phyloP scores from a whole-genome alignment of 2,797 vertebrate species.

The Pseudotriccus pelzelni region DNA sequence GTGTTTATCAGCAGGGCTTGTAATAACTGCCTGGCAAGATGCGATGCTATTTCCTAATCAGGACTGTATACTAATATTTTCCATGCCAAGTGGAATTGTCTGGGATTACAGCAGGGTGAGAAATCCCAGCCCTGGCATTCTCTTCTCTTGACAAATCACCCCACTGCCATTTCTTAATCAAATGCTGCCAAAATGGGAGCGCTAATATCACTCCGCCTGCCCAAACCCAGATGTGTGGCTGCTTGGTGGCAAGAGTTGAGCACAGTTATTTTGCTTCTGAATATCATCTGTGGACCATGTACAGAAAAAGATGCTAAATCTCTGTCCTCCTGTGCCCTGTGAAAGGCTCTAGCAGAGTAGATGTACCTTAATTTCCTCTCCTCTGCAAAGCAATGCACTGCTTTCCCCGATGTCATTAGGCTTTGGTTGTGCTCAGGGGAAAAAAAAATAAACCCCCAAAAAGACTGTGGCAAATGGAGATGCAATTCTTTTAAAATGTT shows the following conservation, averaged over 20 bases:
- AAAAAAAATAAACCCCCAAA: neutral
- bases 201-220: neutral
- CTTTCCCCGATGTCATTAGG: neutral
- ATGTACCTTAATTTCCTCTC: neutral
- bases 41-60: neutral
- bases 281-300: neutral
- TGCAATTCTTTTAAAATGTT: constrained; percentile 6
- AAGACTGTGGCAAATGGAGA: neutral
- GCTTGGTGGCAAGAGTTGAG: neutral
- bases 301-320: neutral
- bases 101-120: neutral
- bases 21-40: neutral
- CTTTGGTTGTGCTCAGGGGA: neutral
- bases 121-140: neutral
- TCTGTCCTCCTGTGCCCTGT: neutral
- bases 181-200: neutral
- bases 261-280: neutral
- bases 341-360: neutral
- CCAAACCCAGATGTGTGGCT: neutral
- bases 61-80: neutral
- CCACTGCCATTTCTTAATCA: neutral
- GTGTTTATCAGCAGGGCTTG: neutral
- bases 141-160: neutral
- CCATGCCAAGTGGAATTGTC: neutral
- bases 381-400: neutral